phyloP scores from a whole-genome alignment of 1,140 invertebrate genomes.

The Drosophila ohnishii region DNA sequence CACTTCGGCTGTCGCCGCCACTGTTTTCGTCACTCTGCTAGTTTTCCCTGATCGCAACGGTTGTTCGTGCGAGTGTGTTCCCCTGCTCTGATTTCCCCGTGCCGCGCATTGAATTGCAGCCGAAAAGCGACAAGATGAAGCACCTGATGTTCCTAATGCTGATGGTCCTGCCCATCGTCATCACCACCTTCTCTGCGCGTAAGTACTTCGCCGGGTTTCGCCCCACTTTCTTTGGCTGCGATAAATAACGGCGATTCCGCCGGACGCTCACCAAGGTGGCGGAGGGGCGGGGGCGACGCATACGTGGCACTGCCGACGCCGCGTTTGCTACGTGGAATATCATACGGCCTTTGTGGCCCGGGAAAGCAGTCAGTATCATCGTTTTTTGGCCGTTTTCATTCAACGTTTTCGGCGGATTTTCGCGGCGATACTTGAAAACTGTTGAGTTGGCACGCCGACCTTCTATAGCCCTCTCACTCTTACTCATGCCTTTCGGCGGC shows the following conservation, averaged over 20 bases:
- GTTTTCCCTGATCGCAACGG: slow-evolving; percentile 55
- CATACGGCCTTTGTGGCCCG: neutral
- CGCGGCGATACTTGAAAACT: slow-evolving; percentile 39
- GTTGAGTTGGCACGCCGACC: slow-evolving; percentile 65
- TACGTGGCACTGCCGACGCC: slow-evolving; percentile 35
- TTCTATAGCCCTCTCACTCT: slow-evolving; percentile 37
- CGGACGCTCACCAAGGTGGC: neutral
- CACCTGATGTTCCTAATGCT: slow-evolving; percentile 85
- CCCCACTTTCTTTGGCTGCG: neutral
- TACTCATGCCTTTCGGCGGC: slow-evolving; percentile 11
- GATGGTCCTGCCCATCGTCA: slow-evolving; percentile 85
- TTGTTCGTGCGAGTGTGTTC: slow-evolving; percentile 32
- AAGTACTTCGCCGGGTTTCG: slow-evolving; percentile 67
- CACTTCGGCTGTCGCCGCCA: slow-evolving; percentile 59
- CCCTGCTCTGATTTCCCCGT: slow-evolving; percentile 21
- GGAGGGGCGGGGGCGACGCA: slow-evolving; percentile 20
- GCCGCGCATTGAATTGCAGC: slow-evolving; percentile 29
- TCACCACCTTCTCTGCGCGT: slow-evolving; percentile 85
- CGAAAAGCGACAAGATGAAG: slow-evolving; percentile 83
- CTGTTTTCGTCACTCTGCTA: slow-evolving; percentile 49
- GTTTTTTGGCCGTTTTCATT: slow-evolving; percentile 25
- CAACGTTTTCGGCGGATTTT: slow-evolving; percentile 10
- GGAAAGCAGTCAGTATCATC: neutral
- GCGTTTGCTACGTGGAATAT: slow-evolving; percentile 24
- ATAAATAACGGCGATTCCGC: slow-evolving; percentile 9